Percentiles rank a stretch among this genome's conserved stretches.
Evolutionary conservation across 2,113 vertebrate species (phyloP).

Genomic region (Serinus canaria): DNA sequence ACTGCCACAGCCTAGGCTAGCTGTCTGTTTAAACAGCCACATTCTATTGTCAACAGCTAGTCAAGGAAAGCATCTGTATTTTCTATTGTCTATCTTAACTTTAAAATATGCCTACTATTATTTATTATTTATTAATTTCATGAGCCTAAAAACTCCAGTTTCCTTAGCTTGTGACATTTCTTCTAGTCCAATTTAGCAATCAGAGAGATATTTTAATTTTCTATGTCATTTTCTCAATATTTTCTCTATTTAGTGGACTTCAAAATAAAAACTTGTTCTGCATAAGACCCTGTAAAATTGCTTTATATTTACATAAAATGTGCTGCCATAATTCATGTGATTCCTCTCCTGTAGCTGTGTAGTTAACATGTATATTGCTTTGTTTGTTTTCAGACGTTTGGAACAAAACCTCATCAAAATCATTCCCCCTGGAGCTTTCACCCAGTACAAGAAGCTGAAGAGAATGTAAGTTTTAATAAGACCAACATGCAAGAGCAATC

Average conservation of each 20-base stretch:
- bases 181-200: background rate
- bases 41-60: background rate
- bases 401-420: conserved; percentile 97
- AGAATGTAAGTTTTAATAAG: conserved; percentile 88
- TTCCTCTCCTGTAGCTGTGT: background rate
- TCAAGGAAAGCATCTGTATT: background rate
- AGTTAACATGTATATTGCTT: background rate
- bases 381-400: conserved; percentile 83
- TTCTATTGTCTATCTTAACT: background rate
- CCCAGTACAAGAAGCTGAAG: conserved; percentile 95
- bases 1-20: background rate
- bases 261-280: background rate
- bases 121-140: background rate
- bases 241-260: background rate
- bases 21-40: background rate
- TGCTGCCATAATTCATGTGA: background rate
- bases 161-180: background rate
- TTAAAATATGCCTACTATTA: background rate
- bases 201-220: background rate
- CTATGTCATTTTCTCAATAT: background rate
- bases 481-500: background rate
- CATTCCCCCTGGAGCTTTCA: conserved; percentile 91
- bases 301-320: background rate
- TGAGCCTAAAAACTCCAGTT: background rate
- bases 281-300: background rate